Base-by-base conservation (phyloP, 2,888 invertebrate species). In the Pantelozetes paolii region DNA sequence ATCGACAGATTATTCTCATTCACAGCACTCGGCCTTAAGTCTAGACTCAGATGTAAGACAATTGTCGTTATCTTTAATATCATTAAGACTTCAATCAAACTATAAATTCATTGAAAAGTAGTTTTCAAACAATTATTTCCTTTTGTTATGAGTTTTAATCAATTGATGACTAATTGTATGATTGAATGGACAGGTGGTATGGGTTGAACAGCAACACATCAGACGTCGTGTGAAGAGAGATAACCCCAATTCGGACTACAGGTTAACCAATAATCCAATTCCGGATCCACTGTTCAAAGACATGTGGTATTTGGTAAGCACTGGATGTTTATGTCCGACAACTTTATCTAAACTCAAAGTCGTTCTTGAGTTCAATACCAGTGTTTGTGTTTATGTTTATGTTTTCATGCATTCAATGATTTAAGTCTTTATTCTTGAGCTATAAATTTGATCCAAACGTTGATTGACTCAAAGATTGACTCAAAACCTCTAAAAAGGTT, bases 161-260 rank as follows among this genome's bases (percentile, higher is more conserved):
- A n/a, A n/a, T n/a, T n/a, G n/a, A n/a, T n/a, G n/a, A n/a, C n/a
- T n/a, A n/a, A n/a, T n/a, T n/a, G n/a, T n/a, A n/a, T n/a, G n/a
- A n/a, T n/a, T n/a, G 67, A 74, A 48, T 71, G 78, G 79, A 48
- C 77, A 83, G 83, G 82, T 84, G 13, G 74, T 78, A 26, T 98
- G 97, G 97, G 90, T 92, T 80, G 92, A 96, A 82, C 98, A 98
- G 82, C 98, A 98, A 83, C 88, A 90, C 78, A 92, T 92, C 81
- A 90, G 89, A 84, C 87, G 87, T 75, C 87, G 98, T 77, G 88
- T 88, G 78, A 98, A 98, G 85, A 87, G 98, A 64, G 96, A 94
- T 77, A 78, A 82, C 81, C 74, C 78, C 81, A 73, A 82, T 82
- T 75, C 82, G 81, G 77, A 75, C 32, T 72, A 77, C 50, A 57